A percentile compares a stretch with the other conserved stretches of the same genome.
phyloP scores from a whole-genome alignment of 2,888 invertebrate species.

The Drosophila suboccidentalis region DNA sequence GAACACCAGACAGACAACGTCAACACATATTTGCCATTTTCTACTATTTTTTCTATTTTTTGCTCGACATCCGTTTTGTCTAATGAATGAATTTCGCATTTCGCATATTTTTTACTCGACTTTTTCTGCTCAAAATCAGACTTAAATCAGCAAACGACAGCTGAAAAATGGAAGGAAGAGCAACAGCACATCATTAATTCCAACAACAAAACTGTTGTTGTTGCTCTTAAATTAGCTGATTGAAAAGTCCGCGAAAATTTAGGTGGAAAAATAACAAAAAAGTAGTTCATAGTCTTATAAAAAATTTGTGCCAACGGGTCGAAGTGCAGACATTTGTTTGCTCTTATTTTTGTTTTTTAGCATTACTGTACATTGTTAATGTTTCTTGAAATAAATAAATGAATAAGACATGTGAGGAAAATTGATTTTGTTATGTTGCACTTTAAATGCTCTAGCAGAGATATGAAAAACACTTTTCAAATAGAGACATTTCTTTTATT shows the following conservation, averaged over 20 bases:
- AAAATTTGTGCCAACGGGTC: too few species aligned
- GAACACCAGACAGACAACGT: slow-evolving; percentile 28
- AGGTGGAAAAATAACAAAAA: background rate
- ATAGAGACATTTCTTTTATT: too few species aligned
- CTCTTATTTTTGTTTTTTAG: too few species aligned
- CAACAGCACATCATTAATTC: slow-evolving; percentile 32
- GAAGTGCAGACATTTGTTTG: too few species aligned
- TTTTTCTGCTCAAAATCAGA: slow-evolving; percentile 44
- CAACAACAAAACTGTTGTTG: background rate
- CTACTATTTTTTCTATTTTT: background rate
- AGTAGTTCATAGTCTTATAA: too few species aligned
- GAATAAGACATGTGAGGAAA: background rate
- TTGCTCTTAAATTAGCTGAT: slow-evolving; percentile 39
- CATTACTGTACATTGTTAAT: too few species aligned
- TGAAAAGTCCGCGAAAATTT: slow-evolving; percentile 27
- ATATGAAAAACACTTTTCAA: too few species aligned
- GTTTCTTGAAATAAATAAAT: too few species aligned
- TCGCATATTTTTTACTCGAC: slow-evolving; percentile 9
- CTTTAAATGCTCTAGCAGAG: background rate
- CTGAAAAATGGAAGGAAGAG: slow-evolving; percentile 12
- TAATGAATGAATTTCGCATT: slow-evolving; percentile 48
- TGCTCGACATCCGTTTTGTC: slow-evolving; percentile 6
- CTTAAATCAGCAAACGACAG: slow-evolving; percentile 37
- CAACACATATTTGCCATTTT: slow-evolving; percentile 22
- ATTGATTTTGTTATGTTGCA: background rate